These are phyloP conservation scores for Chrysolina americana DNA, from an alignment of 2,888 invertebrate genomes.

Conservation along the genomic window DNA sequence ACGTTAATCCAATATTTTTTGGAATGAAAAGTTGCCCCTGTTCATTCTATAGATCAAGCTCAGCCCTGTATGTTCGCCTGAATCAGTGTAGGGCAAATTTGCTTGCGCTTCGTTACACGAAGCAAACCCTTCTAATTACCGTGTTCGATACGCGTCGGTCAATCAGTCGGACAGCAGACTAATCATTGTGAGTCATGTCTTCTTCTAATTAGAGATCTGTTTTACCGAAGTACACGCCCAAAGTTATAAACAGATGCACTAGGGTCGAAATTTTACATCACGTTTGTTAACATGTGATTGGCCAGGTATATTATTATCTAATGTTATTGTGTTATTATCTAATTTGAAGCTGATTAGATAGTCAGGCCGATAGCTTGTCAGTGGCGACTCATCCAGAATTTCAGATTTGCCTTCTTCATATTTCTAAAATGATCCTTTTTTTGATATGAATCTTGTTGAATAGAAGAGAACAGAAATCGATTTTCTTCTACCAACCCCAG, in stretches of 20 bases:
- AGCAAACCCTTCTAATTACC: slow-evolving; percentile 15
- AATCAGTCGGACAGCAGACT: slow-evolving; percentile 14
- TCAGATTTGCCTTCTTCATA: no score
- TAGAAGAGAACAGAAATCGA: no score
- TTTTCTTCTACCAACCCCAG: no score
- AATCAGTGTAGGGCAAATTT: slow-evolving; percentile 8
- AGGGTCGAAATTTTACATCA: not conserved
- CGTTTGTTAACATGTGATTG: not conserved
- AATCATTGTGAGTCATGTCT: slow-evolving; percentile 24
- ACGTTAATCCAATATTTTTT: not conserved
- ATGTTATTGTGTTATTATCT: no score
- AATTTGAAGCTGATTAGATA: no score
- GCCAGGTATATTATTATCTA: not conserved
- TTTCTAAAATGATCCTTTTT: no score
- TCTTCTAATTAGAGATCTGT: slow-evolving; percentile 12
- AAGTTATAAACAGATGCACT: not conserved
- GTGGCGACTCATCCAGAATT: no score
- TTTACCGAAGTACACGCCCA: not conserved
- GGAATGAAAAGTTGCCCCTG: no score
- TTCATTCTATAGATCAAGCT: not conserved
- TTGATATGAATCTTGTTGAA: no score
- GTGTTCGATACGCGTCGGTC: not conserved
- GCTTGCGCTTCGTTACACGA: slow-evolving; percentile 14
- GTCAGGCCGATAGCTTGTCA: no score
- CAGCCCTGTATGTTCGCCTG: slow-evolving; percentile 3